phyloP scores from a whole-genome alignment of 2,113 vertebrate species.

The Poeciliopsis turrubarensis region DNA sequence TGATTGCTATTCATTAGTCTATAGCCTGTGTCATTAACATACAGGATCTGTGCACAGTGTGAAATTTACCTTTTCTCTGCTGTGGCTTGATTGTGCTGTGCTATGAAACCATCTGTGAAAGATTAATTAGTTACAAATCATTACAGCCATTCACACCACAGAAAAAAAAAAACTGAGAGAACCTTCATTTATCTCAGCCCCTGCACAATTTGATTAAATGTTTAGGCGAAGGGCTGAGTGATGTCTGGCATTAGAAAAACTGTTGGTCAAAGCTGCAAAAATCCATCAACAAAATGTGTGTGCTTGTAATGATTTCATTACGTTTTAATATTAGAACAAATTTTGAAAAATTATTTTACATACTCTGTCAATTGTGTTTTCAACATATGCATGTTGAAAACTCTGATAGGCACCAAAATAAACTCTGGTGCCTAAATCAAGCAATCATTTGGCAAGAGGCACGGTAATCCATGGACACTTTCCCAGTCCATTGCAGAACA shows the following conservation, averaged over 20 bases:
- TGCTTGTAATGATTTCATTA: neutral
- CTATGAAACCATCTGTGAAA: slow-evolving; percentile 62
- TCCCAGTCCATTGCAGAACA: too few species aligned
- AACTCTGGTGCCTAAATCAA: neutral
- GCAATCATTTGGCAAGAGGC: too few species aligned
- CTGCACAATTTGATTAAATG: neutral
- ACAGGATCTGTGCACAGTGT: slow-evolving; percentile 58
- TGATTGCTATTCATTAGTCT: slow-evolving; percentile 58
- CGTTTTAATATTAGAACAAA: neutral
- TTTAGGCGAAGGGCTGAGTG: slow-evolving; percentile 12
- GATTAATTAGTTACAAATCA: slow-evolving; percentile 66
- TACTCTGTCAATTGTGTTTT: too few species aligned
- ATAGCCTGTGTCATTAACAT: slow-evolving; percentile 26
- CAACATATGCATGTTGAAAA: neutral
- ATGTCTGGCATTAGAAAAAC: neutral
- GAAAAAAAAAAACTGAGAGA: slow-evolving; percentile 9
- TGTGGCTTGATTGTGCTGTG: slow-evolving; percentile 57
- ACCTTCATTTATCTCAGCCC: slow-evolving; percentile 23
- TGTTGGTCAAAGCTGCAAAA: neutral
- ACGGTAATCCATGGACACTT: too few species aligned
- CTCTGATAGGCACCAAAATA: neutral
- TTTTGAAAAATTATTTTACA: too few species aligned
- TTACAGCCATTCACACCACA: slow-evolving; percentile 41
- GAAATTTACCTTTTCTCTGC: slow-evolving; percentile 68
- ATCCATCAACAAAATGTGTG: neutral